phyloP scores from a whole-genome alignment of 2,113 vertebrate genomes.

The Chloroceryle aenea region DNA sequence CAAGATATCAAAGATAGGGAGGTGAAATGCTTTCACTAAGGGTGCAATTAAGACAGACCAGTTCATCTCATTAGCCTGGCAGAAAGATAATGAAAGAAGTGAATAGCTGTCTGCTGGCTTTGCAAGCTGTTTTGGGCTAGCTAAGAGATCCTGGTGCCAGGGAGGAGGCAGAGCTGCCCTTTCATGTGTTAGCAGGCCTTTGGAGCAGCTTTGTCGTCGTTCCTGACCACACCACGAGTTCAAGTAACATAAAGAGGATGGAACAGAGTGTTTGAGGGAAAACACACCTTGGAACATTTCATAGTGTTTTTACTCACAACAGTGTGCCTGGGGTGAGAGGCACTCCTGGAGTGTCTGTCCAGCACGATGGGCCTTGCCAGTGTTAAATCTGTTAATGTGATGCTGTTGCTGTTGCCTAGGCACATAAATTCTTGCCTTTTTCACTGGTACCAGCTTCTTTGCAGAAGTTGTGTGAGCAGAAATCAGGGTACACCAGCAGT shows the following conservation, averaged over 20 bases:
- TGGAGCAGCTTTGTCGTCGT: background rate
- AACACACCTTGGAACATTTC: background rate
- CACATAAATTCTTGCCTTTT: background rate
- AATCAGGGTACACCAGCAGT: background rate
- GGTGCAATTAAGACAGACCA: background rate
- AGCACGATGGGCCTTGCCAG: background rate
- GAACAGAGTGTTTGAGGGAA: background rate
- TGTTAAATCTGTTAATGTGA: background rate
- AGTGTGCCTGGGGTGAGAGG: background rate
- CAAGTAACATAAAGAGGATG: background rate
- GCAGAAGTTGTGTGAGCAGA: background rate
- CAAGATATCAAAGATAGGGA: background rate
- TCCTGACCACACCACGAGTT: background rate
- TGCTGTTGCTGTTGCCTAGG: background rate
- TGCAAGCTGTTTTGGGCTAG: background rate
- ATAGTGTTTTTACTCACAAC: background rate
- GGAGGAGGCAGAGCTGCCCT: background rate
- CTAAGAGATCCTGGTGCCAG: background rate
- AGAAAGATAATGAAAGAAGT: background rate
- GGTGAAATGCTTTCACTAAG: background rate
- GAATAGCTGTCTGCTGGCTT: background rate
- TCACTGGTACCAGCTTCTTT: background rate
- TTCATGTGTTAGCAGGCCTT: background rate
- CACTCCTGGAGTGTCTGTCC: background rate
- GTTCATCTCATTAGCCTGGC: background rate